These are phyloP conservation scores for Drosophila parvula DNA, from an alignment of 1,140 invertebrate species.

Conservation along the genomic window DNA sequence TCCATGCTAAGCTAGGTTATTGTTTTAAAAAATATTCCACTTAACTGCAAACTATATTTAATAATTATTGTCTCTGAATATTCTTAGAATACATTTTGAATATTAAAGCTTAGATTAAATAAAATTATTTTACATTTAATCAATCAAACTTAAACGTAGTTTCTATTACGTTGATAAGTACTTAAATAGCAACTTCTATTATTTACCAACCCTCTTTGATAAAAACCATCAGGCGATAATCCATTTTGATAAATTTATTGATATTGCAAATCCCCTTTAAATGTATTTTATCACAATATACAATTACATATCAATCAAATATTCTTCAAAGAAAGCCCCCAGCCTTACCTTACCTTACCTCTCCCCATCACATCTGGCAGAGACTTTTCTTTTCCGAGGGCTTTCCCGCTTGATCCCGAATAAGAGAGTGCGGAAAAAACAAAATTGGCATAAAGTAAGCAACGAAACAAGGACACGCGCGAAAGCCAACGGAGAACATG, in stretches of 20 bases:
- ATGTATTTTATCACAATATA: constrained; percentile 4
- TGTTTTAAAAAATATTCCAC: not conserved
- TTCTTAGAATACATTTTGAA: not conserved
- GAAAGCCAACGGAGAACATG: not conserved
- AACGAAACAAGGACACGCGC: constrained; percentile 8
- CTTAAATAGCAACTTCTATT: too few relatives aligned
- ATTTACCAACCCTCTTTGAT: not conserved
- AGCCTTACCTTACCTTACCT: not conserved
- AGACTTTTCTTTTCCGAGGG: constrained; percentile 1
- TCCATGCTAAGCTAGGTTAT: too few relatives aligned
- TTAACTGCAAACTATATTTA: too few relatives aligned
- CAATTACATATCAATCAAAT: constrained; percentile 23
- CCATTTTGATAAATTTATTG: not conserved
- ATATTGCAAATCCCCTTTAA: not conserved
- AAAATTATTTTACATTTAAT: not conserved
- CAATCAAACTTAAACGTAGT: not conserved
- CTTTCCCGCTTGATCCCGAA: constrained; percentile 5
- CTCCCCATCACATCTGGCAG: not conserved
- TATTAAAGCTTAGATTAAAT: not conserved
- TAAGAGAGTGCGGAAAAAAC: constrained; percentile 21
- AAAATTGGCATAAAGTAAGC: constrained; percentile 31
- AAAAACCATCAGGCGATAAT: not conserved
- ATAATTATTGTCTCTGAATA: not conserved
- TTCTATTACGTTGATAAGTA: too few relatives aligned
- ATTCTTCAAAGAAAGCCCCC: constrained; percentile 3